A percentile compares a stretch with the other conserved stretches of the same genome.
Conservation (phyloP, 2,797 vertebrate species). For the Characodon lateralis region DNA sequence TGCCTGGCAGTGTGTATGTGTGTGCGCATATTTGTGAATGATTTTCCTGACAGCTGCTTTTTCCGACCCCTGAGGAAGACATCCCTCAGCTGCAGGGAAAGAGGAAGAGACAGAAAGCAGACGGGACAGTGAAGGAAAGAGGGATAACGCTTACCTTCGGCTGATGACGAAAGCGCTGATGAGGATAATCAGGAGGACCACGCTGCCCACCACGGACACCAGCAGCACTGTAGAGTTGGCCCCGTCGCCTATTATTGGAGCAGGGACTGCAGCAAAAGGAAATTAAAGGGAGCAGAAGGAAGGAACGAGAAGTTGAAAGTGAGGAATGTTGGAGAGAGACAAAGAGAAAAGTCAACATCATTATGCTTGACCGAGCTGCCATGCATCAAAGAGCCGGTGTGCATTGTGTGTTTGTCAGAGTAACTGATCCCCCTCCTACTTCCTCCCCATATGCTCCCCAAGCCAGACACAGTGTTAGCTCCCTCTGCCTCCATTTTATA, state of each 20-base stretch:
- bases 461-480: constrained; percentile 24
- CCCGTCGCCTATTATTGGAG: constrained; percentile 94
- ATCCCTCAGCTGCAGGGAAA: constrained; percentile 42
- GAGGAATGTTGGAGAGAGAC: constrained; percentile 12
- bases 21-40: constrained; percentile 37
- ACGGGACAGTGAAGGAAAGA: constrained; percentile 17
- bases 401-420: constrained; percentile 39
- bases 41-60: constrained; percentile 57
- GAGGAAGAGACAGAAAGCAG: constrained; percentile 48
- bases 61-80: constrained; percentile 60
- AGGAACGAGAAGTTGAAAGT: neutral
- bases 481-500: constrained; percentile 40
- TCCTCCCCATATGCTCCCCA: constrained; percentile 13
- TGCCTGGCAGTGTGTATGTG: constrained; percentile 39
- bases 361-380: neutral
- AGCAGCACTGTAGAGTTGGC: constrained; percentile 94
- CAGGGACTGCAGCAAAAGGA: constrained; percentile 84
- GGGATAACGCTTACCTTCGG: constrained; percentile 86
- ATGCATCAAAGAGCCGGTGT: constrained; percentile 28
- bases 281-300: neutral
- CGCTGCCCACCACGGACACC: constrained; percentile 93
- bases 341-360: constrained; percentile 59
- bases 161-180: constrained; percentile 96
- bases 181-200: constrained; percentile 95
- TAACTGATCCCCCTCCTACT: constrained; percentile 21